Conservation (phyloP, 2,113 vertebrate genomes). For the Todiramphus chloris region DNA sequence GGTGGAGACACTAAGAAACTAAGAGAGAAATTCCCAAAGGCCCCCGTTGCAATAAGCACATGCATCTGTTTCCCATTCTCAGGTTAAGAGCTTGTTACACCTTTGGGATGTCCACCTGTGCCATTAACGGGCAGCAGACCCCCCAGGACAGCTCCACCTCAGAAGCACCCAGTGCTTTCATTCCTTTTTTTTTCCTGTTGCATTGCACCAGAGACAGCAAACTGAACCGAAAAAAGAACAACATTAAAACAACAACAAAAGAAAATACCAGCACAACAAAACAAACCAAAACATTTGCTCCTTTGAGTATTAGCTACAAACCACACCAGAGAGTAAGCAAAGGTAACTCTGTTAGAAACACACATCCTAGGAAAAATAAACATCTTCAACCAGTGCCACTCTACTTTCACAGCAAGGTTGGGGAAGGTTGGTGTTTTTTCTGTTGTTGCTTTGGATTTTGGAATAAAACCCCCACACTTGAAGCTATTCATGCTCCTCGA, state of each 20-base stretch:
- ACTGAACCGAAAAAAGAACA: neutral
- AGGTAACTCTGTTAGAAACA: neutral
- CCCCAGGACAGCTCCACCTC: fast-evolving
- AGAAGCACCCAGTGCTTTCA: fast-evolving
- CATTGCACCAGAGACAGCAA: neutral
- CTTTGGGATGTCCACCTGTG: fast-evolving
- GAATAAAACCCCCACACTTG: neutral
- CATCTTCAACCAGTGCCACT: neutral
- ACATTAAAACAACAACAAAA: neutral
- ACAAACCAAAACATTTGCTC: neutral
- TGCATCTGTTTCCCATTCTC: neutral
- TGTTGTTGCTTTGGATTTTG: neutral
- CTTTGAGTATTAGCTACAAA: neutral
- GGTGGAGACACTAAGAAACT: fast-evolving
- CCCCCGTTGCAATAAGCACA: neutral
- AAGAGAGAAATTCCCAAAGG: neutral
- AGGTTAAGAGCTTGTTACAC: neutral
- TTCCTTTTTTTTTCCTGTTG: neutral
- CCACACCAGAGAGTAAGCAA: fast-evolving
- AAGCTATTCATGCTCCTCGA: neutral
- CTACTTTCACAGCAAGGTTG: neutral
- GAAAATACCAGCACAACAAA: too few species aligned
- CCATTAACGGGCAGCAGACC: too few species aligned
- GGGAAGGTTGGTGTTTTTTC: fast-evolving
- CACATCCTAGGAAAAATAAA: neutral